Evolutionary conservation across 30 jellyfish, hydroid and myxozoan species (phyloP).

Genomic region (Pelagia noctiluca): DNA sequence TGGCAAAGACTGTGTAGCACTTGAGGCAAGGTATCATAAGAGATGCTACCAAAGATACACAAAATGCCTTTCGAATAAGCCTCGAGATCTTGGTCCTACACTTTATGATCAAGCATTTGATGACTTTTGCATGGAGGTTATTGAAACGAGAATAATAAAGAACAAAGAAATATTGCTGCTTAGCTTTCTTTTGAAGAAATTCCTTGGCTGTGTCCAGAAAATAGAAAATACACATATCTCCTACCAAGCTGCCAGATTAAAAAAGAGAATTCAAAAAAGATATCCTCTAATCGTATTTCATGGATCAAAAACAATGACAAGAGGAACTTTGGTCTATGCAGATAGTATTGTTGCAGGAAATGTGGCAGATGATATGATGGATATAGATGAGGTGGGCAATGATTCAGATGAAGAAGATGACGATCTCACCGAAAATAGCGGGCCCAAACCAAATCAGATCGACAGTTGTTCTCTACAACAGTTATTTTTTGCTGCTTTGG

Average conservation of each 20-base stretch:
- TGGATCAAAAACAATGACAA: slow-evolving; percentile 49
- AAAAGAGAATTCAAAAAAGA: slow-evolving; percentile 45
- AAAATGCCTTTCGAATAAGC: slow-evolving; percentile 43
- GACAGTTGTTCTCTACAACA: slow-evolving; percentile 26
- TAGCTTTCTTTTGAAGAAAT: slow-evolving; percentile 52
- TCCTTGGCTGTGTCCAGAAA: slow-evolving; percentile 27
- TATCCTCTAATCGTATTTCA: slow-evolving; percentile 64
- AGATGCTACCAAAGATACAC: slow-evolving; percentile 61
- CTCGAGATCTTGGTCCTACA: slow-evolving; percentile 38
- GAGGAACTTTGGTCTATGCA: slow-evolving; percentile 58
- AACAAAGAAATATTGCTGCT: slow-evolving; percentile 59
- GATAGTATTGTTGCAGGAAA: slow-evolving; percentile 37
- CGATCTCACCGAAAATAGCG: background rate
- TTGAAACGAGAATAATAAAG: slow-evolving; percentile 26
- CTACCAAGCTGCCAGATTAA: slow-evolving; percentile 70
- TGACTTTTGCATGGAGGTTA: slow-evolving; percentile 38
- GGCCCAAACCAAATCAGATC: slow-evolving; percentile 22
- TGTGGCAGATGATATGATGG: slow-evolving; percentile 54
- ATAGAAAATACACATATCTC: slow-evolving; percentile 25
- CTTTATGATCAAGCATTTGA: slow-evolving; percentile 53
- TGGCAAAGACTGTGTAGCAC: slow-evolving; percentile 54
- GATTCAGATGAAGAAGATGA: slow-evolving; percentile 48
- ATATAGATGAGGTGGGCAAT: slow-evolving; percentile 20
- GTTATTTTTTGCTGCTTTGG: slow-evolving; percentile 46
- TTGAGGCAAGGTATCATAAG: slow-evolving; percentile 64